A percentile compares a stretch with the other conserved stretches of the same genome.
These are phyloP conservation scores for Dolichotis patagonum DNA, from an alignment of 2,113 vertebrate genomes.

Conservation along the genomic window DNA sequence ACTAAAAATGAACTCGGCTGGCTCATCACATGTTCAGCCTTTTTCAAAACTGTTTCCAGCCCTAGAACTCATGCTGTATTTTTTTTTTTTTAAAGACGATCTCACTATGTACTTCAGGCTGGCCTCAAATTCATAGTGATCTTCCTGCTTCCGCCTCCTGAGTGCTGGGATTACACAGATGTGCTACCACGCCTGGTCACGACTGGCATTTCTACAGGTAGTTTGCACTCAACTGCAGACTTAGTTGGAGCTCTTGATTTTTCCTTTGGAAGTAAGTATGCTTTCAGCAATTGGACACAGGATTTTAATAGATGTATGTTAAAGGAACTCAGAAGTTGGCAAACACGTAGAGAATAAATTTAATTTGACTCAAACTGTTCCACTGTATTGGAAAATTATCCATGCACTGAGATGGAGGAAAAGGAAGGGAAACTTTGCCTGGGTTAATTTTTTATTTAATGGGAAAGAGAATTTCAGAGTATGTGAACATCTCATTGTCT, in stretches of 20 bases:
- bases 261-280: not conserved
- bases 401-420: not conserved
- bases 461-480: not conserved
- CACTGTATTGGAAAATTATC: not conserved
- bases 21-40: not conserved
- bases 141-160: not conserved
- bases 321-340: not conserved
- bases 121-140: not conserved
- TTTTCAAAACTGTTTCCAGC: not conserved
- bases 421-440: not conserved
- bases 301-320: not conserved
- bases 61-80: not conserved
- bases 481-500: not conserved
- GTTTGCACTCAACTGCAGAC: not conserved
- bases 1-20: not conserved
- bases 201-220: not conserved
- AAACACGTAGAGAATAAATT: not conserved
- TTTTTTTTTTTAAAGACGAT: not conserved
- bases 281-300: not conserved
- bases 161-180: not conserved
- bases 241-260: not conserved
- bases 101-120: not conserved
- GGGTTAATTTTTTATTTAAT: not conserved
- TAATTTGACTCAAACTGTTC: not conserved
- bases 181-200: not conserved